phyloP scores from a whole-genome alignment of 2,113 vertebrate genomes.

The Fulmarus glacialis region DNA sequence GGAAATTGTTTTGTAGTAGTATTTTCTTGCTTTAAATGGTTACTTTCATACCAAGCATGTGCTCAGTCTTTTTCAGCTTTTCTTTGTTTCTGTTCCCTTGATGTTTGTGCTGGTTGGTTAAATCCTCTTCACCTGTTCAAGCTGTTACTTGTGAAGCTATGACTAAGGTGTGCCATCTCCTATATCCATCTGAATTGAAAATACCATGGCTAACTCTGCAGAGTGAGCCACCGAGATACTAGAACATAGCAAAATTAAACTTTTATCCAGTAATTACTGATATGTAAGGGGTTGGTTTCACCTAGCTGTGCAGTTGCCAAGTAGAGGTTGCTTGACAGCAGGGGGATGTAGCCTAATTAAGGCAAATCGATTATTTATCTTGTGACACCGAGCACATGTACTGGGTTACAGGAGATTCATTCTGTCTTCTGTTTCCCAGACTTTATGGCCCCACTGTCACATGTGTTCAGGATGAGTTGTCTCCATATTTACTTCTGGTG shows the following conservation, averaged over 20 bases:
- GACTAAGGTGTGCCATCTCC: not conserved
- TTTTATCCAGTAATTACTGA: not conserved
- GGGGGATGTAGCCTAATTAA: not conserved
- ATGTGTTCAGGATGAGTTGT: not conserved
- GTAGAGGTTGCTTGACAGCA: not conserved
- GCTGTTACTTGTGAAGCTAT: not conserved
- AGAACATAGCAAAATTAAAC: not conserved
- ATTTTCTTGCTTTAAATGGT: not conserved
- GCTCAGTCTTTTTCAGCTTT: not conserved
- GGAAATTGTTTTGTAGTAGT: not conserved
- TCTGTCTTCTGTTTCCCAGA: not conserved
- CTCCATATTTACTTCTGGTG: not conserved
- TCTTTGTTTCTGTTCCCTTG: not conserved
- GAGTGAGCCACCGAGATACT: not conserved
- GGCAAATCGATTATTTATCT: not conserved
- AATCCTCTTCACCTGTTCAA: not conserved
- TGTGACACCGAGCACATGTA: not conserved
- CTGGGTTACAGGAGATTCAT: not conserved
- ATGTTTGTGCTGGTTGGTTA: not conserved
- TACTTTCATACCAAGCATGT: not conserved
- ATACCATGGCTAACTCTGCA: not conserved
- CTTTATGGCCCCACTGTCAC: not conserved
- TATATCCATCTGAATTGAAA: not conserved
- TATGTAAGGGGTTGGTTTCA: not conserved
- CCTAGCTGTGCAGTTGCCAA: not conserved